Conservation (phyloP, 2,888 invertebrate species). For the Asteroscopus sphinx region DNA sequence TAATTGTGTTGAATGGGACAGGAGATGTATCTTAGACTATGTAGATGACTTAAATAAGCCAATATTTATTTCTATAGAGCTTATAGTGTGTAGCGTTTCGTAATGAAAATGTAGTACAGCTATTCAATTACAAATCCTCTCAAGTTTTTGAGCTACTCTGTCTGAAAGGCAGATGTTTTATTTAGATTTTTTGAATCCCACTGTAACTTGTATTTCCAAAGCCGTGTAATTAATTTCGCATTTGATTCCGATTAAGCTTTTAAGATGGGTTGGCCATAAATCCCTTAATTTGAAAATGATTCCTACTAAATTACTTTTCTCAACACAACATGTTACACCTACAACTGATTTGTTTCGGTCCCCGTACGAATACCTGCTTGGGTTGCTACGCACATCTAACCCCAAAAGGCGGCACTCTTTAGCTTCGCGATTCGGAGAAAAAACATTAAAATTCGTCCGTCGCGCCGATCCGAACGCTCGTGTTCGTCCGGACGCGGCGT, state of each 20-base stretch:
- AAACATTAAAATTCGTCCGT: conserved; percentile 74
- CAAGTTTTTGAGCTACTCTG: conserved; percentile 25
- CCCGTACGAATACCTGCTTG: conserved; percentile 47
- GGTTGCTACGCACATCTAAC: conserved; percentile 54
- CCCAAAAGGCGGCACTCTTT: conserved; percentile 67
- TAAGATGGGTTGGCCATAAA: conserved; percentile 39
- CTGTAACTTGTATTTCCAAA: conserved; percentile 25
- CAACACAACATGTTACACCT: conserved; percentile 48
- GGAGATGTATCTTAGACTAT: conserved; percentile 36
- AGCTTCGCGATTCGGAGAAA: conserved; percentile 71
- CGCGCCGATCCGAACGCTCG: conserved; percentile 52
- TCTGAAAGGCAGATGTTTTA: conserved; percentile 22
- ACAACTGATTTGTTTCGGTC: conserved; percentile 47
- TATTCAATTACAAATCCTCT: conserved; percentile 45
- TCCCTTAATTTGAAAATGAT: conserved; percentile 55
- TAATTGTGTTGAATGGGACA: conserved; percentile 42
- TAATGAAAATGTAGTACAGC: conserved; percentile 43
- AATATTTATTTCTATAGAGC: conserved; percentile 35
- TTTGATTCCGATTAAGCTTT: conserved; percentile 57
- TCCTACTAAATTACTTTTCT: conserved; percentile 55
- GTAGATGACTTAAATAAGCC: conserved; percentile 38
- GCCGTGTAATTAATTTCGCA: conserved; percentile 57
- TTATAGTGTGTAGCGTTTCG: conserved; percentile 31
- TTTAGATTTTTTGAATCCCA: conserved; percentile 24
- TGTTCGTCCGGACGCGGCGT: conserved; percentile 65